Evolutionary conservation across 2,113 vertebrate genomes (phyloP).

Genomic region (Raja brachyura): DNA sequence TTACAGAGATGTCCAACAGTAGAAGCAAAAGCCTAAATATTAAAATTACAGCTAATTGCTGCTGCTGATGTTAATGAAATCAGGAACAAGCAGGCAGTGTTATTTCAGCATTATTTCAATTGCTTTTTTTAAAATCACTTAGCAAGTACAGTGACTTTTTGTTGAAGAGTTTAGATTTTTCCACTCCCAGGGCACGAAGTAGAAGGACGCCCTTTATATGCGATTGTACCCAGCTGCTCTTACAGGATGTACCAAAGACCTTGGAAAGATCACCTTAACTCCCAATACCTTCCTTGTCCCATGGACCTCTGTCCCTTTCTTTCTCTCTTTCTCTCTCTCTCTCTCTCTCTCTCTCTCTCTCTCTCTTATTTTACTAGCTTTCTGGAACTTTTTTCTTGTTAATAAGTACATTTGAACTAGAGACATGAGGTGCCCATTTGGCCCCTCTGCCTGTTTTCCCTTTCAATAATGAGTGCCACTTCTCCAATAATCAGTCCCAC

Average conservation of each 20-base stretch:
- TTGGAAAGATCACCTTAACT: neutral
- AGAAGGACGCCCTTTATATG: neutral
- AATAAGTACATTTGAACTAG: neutral
- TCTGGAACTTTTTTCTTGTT: neutral
- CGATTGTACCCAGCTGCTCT: neutral
- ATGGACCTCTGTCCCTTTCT: neutral
- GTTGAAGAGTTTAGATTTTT: neutral
- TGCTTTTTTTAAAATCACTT: conserved; percentile 15
- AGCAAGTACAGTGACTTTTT: conserved; percentile 13
- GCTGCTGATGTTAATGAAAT: neutral
- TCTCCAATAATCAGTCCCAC: neutral
- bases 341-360: neutral
- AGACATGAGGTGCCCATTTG: no score
- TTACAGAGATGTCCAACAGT: neutral
- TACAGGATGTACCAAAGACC: neutral
- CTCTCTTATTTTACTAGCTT: neutral
- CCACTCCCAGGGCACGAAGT: neutral
- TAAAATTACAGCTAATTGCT: neutral
- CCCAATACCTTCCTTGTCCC: neutral
- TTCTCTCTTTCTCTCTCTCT: neutral
- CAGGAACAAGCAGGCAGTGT: neutral
- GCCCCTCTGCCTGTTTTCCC: no score
- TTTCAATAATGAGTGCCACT: no score
- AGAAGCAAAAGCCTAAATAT: neutral
- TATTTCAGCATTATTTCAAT: conserved; percentile 1